phyloP scores from a whole-genome alignment of 2,113 vertebrate genomes.

The Crypturellus undulatus region DNA sequence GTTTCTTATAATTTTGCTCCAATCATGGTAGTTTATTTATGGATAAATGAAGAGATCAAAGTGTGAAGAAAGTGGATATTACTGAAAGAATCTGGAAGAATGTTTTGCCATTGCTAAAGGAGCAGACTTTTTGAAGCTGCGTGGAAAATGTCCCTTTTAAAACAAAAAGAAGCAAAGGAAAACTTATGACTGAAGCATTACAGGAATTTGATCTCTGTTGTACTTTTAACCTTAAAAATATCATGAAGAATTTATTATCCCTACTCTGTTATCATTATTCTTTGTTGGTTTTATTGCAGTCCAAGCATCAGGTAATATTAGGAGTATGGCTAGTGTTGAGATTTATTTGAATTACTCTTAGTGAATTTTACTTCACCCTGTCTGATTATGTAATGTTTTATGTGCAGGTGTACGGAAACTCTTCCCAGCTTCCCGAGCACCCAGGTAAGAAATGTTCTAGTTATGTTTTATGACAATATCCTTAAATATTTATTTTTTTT shows the following conservation, averaged over 20 bases:
- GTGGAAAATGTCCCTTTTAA: constrained; percentile 11
- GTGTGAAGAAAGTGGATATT: neutral
- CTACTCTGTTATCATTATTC: constrained; percentile 43
- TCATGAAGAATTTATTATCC: constrained; percentile 60
- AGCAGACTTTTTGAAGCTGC: neutral
- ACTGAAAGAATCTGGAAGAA: neutral
- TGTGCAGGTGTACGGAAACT: constrained; percentile 83
- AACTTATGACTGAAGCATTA: neutral
- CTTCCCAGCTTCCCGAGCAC: constrained; percentile 76
- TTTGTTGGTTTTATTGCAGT: constrained; percentile 77
- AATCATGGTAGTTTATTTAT: neutral
- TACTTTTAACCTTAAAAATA: neutral
- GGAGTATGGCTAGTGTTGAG: accelerated
- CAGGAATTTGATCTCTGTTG: neutral
- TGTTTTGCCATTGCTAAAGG: neutral
- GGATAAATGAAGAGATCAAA: neutral
- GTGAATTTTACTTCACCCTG: neutral
- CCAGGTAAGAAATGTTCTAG: constrained; percentile 83
- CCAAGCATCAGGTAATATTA: constrained; percentile 81
- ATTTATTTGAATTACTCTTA: neutral
- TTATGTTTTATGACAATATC: accelerated
- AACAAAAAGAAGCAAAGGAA: neutral
- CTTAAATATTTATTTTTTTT: neutral
- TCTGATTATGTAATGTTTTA: constrained; percentile 1
- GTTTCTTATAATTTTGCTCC: neutral